phyloP scores from a whole-genome alignment of 2,113 vertebrate genomes.

The Petroica traversi region DNA sequence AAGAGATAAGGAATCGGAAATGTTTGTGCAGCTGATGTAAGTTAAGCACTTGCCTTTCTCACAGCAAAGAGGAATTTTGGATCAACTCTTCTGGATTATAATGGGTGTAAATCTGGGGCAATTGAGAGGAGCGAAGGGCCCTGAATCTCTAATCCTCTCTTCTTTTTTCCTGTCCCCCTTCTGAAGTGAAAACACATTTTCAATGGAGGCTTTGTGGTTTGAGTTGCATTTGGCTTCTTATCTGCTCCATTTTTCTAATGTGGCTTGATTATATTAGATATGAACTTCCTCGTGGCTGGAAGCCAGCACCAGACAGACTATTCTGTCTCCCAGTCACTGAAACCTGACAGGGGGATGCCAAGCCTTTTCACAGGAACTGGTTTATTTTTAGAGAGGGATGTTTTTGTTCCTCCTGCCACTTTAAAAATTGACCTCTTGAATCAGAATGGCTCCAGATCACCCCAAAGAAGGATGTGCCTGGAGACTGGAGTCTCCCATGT shows the following conservation, averaged over 20 bases:
- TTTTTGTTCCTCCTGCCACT: not conserved
- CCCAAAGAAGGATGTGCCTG: not conserved
- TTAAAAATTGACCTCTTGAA: conserved; percentile 28
- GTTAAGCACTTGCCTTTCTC: not conserved
- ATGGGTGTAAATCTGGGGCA: not conserved
- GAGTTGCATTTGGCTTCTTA: conserved; percentile 49
- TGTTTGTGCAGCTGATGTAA: conserved; percentile 20
- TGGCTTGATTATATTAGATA: conserved; percentile 49
- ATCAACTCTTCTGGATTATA: not conserved
- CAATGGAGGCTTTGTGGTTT: conserved; percentile 49
- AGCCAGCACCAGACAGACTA: conserved; percentile 20
- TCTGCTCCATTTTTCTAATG: conserved; percentile 36
- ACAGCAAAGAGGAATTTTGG: not conserved
- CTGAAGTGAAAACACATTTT: conserved; percentile 43
- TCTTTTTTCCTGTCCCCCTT: not conserved
- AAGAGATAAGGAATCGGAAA: conserved; percentile 22
- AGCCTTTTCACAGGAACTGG: conserved; percentile 22
- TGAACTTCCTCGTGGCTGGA: conserved; percentile 54
- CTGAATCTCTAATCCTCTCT: not conserved
- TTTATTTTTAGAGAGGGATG: conserved; percentile 54
- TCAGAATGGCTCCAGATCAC: not conserved
- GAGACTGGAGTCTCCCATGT: not conserved
- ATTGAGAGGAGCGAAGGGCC: not conserved
- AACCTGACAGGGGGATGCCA: conserved; percentile 49
- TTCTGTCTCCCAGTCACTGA: conserved; percentile 6